These are phyloP conservation scores for Corvus hawaiiensis DNA, from an alignment of 2,113 vertebrate genomes.

Conservation along the genomic window DNA sequence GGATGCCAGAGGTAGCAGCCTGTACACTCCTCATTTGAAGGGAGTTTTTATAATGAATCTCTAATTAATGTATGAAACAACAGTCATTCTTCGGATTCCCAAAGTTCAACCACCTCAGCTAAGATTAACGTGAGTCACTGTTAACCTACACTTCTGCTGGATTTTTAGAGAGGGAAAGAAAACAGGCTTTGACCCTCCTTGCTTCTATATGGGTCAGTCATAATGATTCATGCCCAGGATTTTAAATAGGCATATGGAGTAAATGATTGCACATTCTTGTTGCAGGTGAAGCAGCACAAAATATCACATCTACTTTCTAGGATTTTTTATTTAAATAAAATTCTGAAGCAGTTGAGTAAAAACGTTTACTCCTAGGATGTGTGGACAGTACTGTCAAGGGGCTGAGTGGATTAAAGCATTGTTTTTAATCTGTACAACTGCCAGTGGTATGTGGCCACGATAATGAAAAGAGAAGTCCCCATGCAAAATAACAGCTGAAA, in stretches of 20 bases:
- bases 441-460: background rate
- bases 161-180: background rate
- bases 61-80: background rate
- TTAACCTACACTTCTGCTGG: background rate
- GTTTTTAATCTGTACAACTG: background rate
- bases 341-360: background rate
- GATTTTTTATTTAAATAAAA: background rate
- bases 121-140: background rate
- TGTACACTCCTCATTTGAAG: background rate
- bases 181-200: background rate
- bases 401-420: background rate
- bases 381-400: background rate
- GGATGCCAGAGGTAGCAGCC: background rate
- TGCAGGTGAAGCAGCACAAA: background rate
- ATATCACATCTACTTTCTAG: background rate
- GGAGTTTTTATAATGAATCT: background rate
- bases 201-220: background rate
- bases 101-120: background rate
- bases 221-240: background rate
- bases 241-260: background rate
- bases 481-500: background rate
- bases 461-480: background rate
- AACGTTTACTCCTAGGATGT: background rate
- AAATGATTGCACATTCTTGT: background rate
- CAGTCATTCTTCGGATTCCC: background rate